Conservation (phyloP, 1,140 invertebrate species). For the Drosophila arawakana region DNA sequence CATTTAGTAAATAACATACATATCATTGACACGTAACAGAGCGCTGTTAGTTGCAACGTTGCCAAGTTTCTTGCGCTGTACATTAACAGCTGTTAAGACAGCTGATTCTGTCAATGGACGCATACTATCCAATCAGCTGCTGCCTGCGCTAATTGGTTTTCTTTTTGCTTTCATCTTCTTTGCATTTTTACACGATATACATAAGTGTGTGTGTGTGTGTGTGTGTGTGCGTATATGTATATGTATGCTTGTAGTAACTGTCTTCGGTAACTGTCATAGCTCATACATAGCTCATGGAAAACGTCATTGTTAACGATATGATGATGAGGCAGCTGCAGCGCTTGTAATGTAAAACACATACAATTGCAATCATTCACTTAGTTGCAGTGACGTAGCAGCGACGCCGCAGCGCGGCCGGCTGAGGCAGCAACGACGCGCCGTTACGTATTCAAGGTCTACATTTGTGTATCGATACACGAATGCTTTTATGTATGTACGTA, state of each 20-base stretch:
- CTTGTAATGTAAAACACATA: background rate
- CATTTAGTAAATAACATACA: background rate
- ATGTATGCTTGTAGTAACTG: slow-evolving; percentile 4
- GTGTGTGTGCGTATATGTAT: background rate
- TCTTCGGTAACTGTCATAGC: background rate
- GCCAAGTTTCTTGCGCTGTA: slow-evolving; percentile 33
- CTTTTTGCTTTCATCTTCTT: background rate
- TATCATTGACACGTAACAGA: slow-evolving; percentile 3
- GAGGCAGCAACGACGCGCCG: slow-evolving; percentile 37
- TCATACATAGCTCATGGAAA: background rate
- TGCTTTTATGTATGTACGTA: slow-evolving; percentile 17
- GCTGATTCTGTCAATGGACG: slow-evolving; percentile 36
- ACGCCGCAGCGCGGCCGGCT: slow-evolving; percentile 40
- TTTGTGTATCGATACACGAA: slow-evolving; percentile 67
- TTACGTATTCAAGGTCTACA: slow-evolving; percentile 75
- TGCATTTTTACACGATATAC: background rate
- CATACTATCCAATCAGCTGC: slow-evolving; percentile 35
- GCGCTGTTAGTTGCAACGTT: slow-evolving; percentile 18
- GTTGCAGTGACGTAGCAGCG: slow-evolving; percentile 30
- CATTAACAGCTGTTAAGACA: slow-evolving; percentile 64
- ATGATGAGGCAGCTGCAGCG: slow-evolving; percentile 9
- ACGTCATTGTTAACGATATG: slow-evolving; percentile 30
- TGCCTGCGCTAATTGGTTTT: slow-evolving; percentile 32
- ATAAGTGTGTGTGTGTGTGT: background rate
- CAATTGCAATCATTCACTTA: slow-evolving; percentile 30